Evolutionary conservation across 2,797 vertebrate genomes (phyloP), one percentile per base, ranked within the genome.

Genomic region (Rhinatrema bivittatum): DNA sequence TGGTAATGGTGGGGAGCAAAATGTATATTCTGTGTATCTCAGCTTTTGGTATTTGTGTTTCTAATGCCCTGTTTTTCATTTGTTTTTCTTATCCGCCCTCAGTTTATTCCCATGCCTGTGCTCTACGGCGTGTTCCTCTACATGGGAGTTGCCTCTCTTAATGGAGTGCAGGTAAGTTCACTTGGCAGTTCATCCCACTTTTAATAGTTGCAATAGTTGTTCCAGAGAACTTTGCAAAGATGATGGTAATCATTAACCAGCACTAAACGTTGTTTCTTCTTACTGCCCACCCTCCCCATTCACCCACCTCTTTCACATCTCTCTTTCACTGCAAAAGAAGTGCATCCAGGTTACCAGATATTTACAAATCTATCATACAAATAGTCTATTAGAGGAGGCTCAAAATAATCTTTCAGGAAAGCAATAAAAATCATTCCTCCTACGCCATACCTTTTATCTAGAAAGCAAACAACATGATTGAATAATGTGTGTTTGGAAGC

Each of bases 81-180:
- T 12, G 9, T 2, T 3, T 27, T 23, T 42, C 55, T 34, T 60
- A 36, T 16, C 20, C 16, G 44, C 37, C 5, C 26, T 0, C 39
- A 98, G 95, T 98, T 95, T 60, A 98, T 98, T 42, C 94, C 95
- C 12, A 98, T 98, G 95, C 94, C 95, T 3, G 95, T 98, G 29
- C 80, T 98, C 38, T 98, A 97, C 1, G 95, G 95, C 4, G 94
- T 98, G 46, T 98, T 98, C 79, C 86, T 98, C 3, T 98, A 98
- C 58, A 98, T 98, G 95, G 95, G 95, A 1, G 95, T 98, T 0
- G 95, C 95, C 1, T 98, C 95, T 4, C 92, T 98, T 22, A 98
- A 95, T 0, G 90, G 93, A 1, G 95, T 98, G 17, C 95, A 98
- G 91, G 95, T 98, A 62, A 72, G 77, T 72, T 32, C 37, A 22